Conservation (phyloP, 2,113 vertebrate genomes). For the Spermophilus dauricus region DNA sequence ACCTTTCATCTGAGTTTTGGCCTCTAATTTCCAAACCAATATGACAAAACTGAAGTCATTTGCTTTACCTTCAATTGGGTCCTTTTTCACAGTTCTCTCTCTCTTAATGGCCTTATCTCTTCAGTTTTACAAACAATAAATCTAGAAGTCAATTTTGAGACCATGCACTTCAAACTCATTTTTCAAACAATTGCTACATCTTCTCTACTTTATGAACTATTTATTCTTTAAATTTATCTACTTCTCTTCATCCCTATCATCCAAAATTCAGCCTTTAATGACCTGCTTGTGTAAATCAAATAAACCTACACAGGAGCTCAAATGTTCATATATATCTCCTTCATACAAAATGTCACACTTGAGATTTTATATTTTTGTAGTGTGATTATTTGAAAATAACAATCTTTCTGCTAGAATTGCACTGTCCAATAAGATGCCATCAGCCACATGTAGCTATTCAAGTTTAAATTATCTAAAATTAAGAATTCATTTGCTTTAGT, state of each 20-base stretch:
- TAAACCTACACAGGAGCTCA: background rate
- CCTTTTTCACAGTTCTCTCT: background rate
- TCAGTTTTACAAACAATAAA: background rate
- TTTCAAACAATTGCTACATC: background rate
- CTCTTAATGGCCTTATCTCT: background rate
- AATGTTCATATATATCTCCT: background rate
- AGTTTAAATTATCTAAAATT: constrained; percentile 6
- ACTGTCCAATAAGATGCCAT: background rate
- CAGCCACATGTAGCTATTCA: background rate
- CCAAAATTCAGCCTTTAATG: constrained; percentile 13
- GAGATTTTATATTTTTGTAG: background rate
- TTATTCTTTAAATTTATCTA: constrained; percentile 19
- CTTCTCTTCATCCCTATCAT: background rate
- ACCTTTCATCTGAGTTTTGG: background rate
- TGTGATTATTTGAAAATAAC: background rate
- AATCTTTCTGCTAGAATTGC: background rate
- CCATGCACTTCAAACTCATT: background rate
- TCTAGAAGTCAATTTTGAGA: background rate
- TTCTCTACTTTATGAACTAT: background rate
- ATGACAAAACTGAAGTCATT: background rate
- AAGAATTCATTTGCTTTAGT: background rate
- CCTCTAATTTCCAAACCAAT: background rate
- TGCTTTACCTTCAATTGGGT: background rate
- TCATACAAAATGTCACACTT: background rate
- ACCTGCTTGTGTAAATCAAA: background rate